phyloP scores from a whole-genome alignment of 2,888 invertebrate genomes.

The Eulithis prunata region DNA sequence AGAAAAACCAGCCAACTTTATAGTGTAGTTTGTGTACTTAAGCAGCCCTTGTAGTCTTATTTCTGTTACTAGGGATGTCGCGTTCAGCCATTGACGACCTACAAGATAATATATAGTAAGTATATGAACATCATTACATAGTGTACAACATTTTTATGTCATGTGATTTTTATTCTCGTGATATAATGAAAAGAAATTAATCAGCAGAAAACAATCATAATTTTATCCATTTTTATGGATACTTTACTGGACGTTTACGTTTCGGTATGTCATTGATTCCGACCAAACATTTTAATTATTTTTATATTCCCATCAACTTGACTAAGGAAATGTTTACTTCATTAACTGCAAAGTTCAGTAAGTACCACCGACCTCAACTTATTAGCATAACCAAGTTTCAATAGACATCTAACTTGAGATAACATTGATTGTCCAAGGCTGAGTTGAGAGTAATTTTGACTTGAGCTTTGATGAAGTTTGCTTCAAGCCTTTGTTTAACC shows the following conservation, averaged over 20 bases:
- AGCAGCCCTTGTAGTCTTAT: conserved; percentile 90
- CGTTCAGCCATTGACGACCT: conserved; percentile 76
- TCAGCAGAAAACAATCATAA: too few relatives aligned
- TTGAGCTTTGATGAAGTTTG: conserved; percentile 18
- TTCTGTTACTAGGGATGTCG: conserved; percentile 89
- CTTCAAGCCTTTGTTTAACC: conserved; percentile 13
- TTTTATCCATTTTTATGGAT: too few relatives aligned
- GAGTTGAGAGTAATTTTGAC: conserved; percentile 12
- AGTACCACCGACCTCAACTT: conserved; percentile 2
- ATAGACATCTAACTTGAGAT: conserved; percentile 17
- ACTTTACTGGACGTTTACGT: too few relatives aligned
- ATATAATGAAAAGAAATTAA: too few relatives aligned
- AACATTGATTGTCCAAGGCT: conserved; percentile 12
- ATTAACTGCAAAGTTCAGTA: background rate
- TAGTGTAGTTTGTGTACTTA: conserved; percentile 94
- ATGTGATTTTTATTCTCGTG: too few relatives aligned
- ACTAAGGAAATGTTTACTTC: background rate
- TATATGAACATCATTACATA: too few relatives aligned
- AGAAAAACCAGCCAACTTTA: conserved; percentile 93
- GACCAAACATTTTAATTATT: too few relatives aligned
- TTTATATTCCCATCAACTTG: background rate
- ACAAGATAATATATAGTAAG: too few relatives aligned
- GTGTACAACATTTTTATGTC: too few relatives aligned
- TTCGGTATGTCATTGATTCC: too few relatives aligned
- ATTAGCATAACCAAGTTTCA: conserved; percentile 23